These are phyloP conservation scores for Tachysurus vachellii DNA, from an alignment of 2,113 vertebrate genomes.

Conservation along the genomic window DNA sequence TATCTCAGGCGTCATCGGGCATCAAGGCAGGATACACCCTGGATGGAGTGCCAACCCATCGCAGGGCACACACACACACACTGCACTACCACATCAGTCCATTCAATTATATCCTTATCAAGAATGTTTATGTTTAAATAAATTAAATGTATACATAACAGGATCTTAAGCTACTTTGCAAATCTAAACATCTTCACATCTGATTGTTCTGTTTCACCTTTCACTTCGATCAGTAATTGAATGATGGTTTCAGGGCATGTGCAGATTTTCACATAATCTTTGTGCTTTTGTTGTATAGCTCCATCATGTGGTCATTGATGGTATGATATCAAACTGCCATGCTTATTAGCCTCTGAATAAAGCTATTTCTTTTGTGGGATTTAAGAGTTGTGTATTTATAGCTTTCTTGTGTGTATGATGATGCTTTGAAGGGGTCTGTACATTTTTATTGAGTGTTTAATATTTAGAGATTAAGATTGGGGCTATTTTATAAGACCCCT, in stretches of 20 bases:
- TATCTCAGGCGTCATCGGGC: too few species aligned
- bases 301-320: slow-evolving; percentile 42
- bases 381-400: background rate
- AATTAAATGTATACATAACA: background rate
- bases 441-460: background rate
- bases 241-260: background rate
- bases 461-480: background rate
- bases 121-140: background rate
- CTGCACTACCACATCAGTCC: background rate
- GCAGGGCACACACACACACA: background rate
- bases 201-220: background rate
- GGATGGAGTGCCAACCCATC: too few species aligned
- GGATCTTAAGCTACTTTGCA: background rate
- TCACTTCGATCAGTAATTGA: background rate
- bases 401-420: background rate
- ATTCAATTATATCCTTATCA: background rate
- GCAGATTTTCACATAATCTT: background rate
- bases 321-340: background rate
- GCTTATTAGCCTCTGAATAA: background rate
- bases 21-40: too few species aligned
- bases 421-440: background rate
- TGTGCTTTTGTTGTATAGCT: slow-evolving; percentile 6
- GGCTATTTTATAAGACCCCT: background rate
- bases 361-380: background rate
- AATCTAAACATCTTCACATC: background rate